These are phyloP conservation scores for Nomia melanderi DNA, from an alignment of 1,140 invertebrate genomes.

Conservation along the genomic window DNA sequence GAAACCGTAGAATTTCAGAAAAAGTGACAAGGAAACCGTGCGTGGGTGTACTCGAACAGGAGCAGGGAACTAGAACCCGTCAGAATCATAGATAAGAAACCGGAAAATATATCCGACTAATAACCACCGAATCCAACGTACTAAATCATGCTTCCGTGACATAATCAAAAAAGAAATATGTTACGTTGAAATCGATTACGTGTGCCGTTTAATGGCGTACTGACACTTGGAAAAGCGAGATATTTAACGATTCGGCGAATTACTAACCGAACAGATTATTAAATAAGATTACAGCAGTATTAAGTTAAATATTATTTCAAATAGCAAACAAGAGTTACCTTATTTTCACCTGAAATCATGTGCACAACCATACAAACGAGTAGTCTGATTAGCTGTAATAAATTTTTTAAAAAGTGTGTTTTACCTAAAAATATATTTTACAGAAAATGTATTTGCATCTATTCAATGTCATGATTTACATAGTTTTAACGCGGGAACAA, in stretches of 20 bases:
- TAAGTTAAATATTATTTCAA: no score
- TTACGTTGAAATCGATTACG: slow-evolving; percentile 24
- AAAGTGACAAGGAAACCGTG: not conserved
- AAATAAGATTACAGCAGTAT: no score
- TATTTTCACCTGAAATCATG: no score
- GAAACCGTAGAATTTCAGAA: not conserved
- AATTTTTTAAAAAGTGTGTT: no score
- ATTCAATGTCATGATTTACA: no score
- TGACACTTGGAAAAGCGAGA: not conserved
- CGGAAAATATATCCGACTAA: slow-evolving; percentile 8
- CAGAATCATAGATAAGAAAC: slow-evolving; percentile 21
- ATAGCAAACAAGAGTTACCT: no score
- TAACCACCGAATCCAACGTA: slow-evolving; percentile 6
- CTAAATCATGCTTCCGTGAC: not conserved
- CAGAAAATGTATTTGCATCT: no score
- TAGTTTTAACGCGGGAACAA: no score
- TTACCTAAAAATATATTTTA: no score
- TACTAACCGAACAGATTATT: no score
- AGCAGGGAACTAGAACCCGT: slow-evolving; percentile 12
- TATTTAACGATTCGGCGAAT: not conserved
- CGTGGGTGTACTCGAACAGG: slow-evolving; percentile 1
- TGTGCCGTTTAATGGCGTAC: not conserved
- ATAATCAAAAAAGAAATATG: slow-evolving; percentile 1
- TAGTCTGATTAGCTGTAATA: no score
- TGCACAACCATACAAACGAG: no score